These are phyloP conservation scores for Nyctibius bracteatus DNA, from an alignment of 2,113 vertebrate species.

Conservation along the genomic window DNA sequence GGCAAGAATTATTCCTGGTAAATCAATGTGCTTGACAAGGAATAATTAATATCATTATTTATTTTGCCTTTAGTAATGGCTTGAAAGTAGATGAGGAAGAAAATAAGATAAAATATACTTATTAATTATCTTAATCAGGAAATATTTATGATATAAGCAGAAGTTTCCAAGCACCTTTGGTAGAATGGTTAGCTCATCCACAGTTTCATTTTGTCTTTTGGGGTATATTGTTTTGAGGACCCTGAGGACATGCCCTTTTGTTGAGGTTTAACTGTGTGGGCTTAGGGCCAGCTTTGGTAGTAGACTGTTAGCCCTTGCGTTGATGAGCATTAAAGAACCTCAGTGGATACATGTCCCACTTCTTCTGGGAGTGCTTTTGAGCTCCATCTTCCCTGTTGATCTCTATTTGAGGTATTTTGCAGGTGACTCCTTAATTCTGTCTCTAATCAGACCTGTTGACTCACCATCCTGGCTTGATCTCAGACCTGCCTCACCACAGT, in stretches of 20 bases:
- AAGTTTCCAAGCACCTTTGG: background rate
- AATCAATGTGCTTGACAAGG: background rate
- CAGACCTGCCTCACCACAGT: background rate
- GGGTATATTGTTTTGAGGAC: background rate
- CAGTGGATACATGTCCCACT: background rate
- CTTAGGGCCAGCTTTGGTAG: background rate
- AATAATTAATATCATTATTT: conserved; percentile 1
- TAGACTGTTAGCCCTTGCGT: background rate
- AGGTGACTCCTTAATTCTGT: background rate
- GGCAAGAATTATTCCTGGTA: background rate
- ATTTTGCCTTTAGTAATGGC: background rate
- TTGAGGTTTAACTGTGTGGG: rapidly evolving
- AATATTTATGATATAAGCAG: background rate
- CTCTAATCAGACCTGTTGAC: rapidly evolving
- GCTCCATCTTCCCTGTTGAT: rapidly evolving
- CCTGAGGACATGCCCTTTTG: rapidly evolving
- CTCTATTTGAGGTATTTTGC: background rate
- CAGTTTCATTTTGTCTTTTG: background rate
- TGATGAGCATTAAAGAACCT: background rate
- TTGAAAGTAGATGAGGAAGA: background rate
- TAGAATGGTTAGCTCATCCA: background rate
- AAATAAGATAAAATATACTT: background rate
- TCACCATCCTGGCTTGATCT: background rate
- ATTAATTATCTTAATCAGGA: background rate
- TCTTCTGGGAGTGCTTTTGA: background rate